Base-by-base conservation (phyloP, 2,113 vertebrate species). In the Condylura cristata region DNA sequence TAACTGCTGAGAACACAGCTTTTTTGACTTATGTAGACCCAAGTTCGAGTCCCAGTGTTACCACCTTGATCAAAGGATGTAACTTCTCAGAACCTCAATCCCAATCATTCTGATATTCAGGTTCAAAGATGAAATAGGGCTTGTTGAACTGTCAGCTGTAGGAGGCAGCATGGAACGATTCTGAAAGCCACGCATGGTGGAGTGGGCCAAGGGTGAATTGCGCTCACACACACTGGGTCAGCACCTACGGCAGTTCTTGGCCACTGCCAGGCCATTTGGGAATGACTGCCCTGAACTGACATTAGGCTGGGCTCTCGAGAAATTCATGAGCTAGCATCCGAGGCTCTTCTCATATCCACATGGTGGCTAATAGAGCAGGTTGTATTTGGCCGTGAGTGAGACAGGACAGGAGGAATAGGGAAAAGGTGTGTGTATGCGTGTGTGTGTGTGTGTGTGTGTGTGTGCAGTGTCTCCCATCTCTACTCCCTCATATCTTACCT, bases 401-500 rank as follows among this genome's bases (percentile, higher is more conserved):
- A 30, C 80, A 70, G 22, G 18, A 3, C 7, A 85, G 39, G 32
- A 84, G 17, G 26, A 75, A 60, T 60, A 48, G 5, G 22, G 30
- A 20, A 68, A 66, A 37, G 28, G 18, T 82, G 4, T 53, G n/a
- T 74, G 66, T n/a, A 14, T 8, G 37, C 63, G 0, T 41, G 58
- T 17, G 61, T 60, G 53, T 86, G 51, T n/a, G 30, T 53, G 26
- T 14, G 18, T 51, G 28, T 72, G 28, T 37, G 14, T 46, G 34
- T 76, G 46, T n/a, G n/a, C n/a, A n/a, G 11, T 28, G 13, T 63
- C 8, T 75, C 37, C 20, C 14, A 48, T 34, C 8, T 37, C 5
- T 20, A 79, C 11, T 2, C 22, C 28, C 34, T 84, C 14, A 13
- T 13, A 63, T 84, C 86, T 96, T 90, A 95, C 95, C 94, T 82